Percentiles rank a stretch among this genome's conserved stretches.
phyloP scores from a whole-genome alignment of 2,888 invertebrate genomes.

The Zaprionus bogoriensis region DNA sequence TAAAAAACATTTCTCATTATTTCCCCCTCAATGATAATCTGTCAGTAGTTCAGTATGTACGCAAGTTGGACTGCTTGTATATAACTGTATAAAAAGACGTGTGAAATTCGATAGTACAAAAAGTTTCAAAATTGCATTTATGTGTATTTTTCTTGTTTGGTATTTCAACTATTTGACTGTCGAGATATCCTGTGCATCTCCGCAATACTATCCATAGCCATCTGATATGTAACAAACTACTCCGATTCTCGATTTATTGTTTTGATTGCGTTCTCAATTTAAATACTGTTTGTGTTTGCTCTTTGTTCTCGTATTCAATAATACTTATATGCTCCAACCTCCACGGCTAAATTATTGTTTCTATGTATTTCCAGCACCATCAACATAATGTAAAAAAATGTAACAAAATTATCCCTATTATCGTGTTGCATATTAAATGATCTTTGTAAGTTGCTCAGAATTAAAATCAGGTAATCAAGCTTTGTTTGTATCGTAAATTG shows the following conservation, averaged over 20 bases:
- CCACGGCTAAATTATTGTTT: constrained; percentile 50
- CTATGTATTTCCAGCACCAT: constrained; percentile 60
- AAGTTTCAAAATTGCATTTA: constrained; percentile 30
- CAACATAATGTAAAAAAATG: constrained; percentile 26
- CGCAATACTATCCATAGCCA: constrained; percentile 14
- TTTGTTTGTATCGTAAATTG: constrained; percentile 62
- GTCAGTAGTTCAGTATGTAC: constrained; percentile 15
- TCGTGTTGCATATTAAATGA: constrained; percentile 49
- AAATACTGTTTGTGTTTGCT: constrained; percentile 55
- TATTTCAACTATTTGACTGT: constrained; percentile 28
- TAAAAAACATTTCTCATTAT: too few relatives aligned
- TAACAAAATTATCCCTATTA: constrained; percentile 69
- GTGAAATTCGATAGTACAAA: constrained; percentile 38
- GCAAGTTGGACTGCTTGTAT: constrained; percentile 65
- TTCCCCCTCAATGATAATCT: constrained; percentile 11
- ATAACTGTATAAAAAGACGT: constrained; percentile 61
- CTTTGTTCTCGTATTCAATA: constrained; percentile 21
- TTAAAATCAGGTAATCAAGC: constrained; percentile 76
- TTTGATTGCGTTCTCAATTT: constrained; percentile 35
- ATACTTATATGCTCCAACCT: constrained; percentile 42
- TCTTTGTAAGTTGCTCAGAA: constrained; percentile 65
- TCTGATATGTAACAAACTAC: constrained; percentile 76
- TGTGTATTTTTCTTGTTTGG: neutral
- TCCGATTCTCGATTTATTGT: constrained; percentile 41
- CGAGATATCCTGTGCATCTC: constrained; percentile 14